Conservation (phyloP, 1,140 invertebrate species). For the Achroia grisella region DNA sequence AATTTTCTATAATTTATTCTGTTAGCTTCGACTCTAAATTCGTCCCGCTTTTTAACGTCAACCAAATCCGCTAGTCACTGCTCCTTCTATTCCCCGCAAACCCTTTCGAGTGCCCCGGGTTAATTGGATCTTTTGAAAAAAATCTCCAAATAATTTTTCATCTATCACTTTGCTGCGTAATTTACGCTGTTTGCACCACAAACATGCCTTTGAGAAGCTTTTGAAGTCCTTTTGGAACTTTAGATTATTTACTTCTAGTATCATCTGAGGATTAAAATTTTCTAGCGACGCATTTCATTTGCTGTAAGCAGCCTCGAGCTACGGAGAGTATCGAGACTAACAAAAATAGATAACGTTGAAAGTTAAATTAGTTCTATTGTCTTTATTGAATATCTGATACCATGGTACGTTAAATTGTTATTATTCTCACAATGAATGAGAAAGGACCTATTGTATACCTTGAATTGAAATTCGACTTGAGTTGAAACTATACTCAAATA, state of each 20-base stretch:
- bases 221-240: conserved; percentile 7
- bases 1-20: conserved; percentile 14
- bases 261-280: too few relatives aligned
- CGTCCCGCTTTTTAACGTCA: conserved; percentile 20
- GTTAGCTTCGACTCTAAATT: conserved; percentile 12
- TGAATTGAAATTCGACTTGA: not conserved
- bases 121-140: conserved; percentile 27
- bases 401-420: too few relatives aligned
- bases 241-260: too few relatives aligned
- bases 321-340: too few relatives aligned
- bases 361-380: too few relatives aligned
- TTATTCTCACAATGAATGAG: too few relatives aligned
- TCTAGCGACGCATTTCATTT: too few relatives aligned
- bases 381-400: too few relatives aligned
- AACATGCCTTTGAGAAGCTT: conserved; percentile 8
- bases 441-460: too few relatives aligned
- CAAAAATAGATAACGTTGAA: too few relatives aligned
- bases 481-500: not conserved
- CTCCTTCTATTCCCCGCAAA: conserved; percentile 14
- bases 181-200: conserved; percentile 18
- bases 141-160: conserved; percentile 17
- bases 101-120: conserved; percentile 20
- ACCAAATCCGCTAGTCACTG: conserved; percentile 19
- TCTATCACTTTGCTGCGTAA: conserved; percentile 21
- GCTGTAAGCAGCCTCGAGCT: too few relatives aligned